These are phyloP conservation scores for Drosophila dives DNA, from an alignment of 2,888 invertebrate species.

Conservation along the genomic window DNA sequence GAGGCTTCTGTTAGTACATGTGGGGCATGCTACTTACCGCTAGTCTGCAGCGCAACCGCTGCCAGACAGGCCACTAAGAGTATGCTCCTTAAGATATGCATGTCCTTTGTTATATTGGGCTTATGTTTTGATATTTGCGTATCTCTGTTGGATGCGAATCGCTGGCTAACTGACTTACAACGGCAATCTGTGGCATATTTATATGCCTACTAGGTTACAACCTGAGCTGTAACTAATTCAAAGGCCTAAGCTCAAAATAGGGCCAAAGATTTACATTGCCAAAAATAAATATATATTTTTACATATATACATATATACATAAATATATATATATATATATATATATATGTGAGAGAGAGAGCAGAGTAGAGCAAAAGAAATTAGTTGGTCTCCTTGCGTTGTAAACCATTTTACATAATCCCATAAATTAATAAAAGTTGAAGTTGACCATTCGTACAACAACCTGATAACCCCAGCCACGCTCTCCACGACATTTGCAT, in stretches of 20 bases:
- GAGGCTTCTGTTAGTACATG: background rate
- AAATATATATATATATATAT: background rate
- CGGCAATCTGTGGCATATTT: conserved; percentile 61
- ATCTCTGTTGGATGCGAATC: conserved; percentile 56
- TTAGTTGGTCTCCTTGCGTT: conserved; percentile 21
- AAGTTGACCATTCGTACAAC: conserved; percentile 45
- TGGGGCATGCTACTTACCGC: conserved; percentile 45
- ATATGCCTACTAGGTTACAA: conserved; percentile 56
- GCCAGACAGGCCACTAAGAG: conserved; percentile 63
- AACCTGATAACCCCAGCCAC: conserved; percentile 51
- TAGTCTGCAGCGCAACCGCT: conserved; percentile 44
- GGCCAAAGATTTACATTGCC: conserved; percentile 27
- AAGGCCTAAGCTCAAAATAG: conserved; percentile 15
- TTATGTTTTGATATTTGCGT: conserved; percentile 6
- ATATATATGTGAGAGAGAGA: background rate
- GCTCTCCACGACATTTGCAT: conserved; percentile 45
- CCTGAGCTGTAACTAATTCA: conserved; percentile 39
- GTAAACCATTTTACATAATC: conserved; percentile 69
- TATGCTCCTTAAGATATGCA: conserved; percentile 57
- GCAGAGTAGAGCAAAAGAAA: conserved; percentile 9
- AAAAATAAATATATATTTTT: background rate
- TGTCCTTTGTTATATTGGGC: conserved; percentile 32
- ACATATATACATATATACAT: background rate
- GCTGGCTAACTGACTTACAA: conserved; percentile 69
- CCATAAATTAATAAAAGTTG: conserved; percentile 67